Evolutionary conservation across 2,888 invertebrate genomes (phyloP).

Genomic region (Sicus ferrugineus): DNA sequence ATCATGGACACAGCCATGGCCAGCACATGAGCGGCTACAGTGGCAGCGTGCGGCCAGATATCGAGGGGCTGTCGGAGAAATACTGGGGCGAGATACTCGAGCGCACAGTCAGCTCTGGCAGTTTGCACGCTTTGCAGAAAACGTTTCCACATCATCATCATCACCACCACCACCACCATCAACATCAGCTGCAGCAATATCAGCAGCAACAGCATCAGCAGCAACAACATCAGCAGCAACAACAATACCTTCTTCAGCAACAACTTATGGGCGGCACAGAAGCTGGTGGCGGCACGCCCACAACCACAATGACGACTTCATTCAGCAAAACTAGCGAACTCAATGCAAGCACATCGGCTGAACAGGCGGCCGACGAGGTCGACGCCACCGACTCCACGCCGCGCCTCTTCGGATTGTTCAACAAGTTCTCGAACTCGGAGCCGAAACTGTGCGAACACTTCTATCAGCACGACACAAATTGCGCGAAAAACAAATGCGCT

Average conservation of each 20-base stretch:
- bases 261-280: constrained; percentile 30
- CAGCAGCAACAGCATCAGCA: constrained; percentile 41
- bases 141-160: constrained; percentile 55
- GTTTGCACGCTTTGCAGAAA: constrained; percentile 74
- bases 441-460: constrained; percentile 47
- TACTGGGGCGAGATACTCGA: constrained; percentile 82
- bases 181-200: constrained; percentile 43
- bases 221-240: constrained; percentile 40
- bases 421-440: constrained; percentile 58
- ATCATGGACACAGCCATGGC: constrained; percentile 43
- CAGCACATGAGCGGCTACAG: constrained; percentile 32
- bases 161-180: constrained; percentile 47
- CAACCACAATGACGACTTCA: constrained; percentile 56
- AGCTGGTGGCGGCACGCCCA: constrained; percentile 17
- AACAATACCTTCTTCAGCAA: constrained; percentile 35
- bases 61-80: constrained; percentile 75
- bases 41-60: constrained; percentile 65
- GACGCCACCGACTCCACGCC: constrained; percentile 32
- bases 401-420: constrained; percentile 36
- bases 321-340: constrained; percentile 63
- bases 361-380: constrained; percentile 22
- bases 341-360: constrained; percentile 48
- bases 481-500: constrained; percentile 61
- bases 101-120: constrained; percentile 78
- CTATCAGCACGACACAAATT: constrained; percentile 63